Conservation (phyloP, 2,113 vertebrate genomes). For the Microcebus ravelobensis region DNA sequence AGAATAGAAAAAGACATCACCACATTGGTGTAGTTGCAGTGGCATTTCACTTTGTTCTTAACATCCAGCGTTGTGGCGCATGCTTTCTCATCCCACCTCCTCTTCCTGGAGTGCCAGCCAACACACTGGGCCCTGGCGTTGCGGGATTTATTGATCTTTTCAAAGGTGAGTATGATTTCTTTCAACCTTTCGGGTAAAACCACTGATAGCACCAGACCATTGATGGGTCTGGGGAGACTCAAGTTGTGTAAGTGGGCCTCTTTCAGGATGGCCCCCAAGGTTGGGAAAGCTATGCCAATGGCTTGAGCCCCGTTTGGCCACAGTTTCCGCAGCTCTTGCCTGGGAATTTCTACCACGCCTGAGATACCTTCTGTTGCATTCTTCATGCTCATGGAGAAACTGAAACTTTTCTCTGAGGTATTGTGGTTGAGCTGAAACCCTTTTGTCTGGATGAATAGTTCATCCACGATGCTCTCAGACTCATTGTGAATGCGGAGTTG, state of each 20-base stretch:
- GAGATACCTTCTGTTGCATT: constrained; percentile 50
- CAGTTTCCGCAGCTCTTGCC: constrained; percentile 73
- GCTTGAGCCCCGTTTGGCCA: constrained; percentile 58
- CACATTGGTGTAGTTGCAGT: constrained; percentile 80
- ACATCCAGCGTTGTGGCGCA: constrained; percentile 73
- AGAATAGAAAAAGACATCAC: constrained; percentile 90
- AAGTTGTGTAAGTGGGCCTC: constrained; percentile 47
- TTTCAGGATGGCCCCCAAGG: constrained; percentile 85
- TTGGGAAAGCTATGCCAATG: constrained; percentile 83
- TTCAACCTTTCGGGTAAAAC: constrained; percentile 76
- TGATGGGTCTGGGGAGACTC: constrained; percentile 64
- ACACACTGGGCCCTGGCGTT: constrained; percentile 82
- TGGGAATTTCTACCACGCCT: constrained; percentile 81
- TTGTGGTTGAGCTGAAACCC: constrained; percentile 68
- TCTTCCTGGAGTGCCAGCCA: constrained; percentile 87
- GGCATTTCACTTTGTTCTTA: constrained; percentile 76
- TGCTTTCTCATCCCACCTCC: constrained; percentile 84
- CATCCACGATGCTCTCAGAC: constrained; percentile 64
- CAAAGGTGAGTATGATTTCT: constrained; percentile 82
- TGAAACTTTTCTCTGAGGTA: constrained; percentile 66
- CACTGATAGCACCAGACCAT: constrained; percentile 85
- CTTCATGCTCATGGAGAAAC: constrained; percentile 72
- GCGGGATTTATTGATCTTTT: constrained; percentile 81
- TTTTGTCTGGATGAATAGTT: constrained; percentile 81
- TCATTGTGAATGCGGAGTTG: constrained; percentile 51